Evolutionary conservation across 1,140 invertebrate species (phyloP).

Genomic region (Tetranychus urticae): DNA sequence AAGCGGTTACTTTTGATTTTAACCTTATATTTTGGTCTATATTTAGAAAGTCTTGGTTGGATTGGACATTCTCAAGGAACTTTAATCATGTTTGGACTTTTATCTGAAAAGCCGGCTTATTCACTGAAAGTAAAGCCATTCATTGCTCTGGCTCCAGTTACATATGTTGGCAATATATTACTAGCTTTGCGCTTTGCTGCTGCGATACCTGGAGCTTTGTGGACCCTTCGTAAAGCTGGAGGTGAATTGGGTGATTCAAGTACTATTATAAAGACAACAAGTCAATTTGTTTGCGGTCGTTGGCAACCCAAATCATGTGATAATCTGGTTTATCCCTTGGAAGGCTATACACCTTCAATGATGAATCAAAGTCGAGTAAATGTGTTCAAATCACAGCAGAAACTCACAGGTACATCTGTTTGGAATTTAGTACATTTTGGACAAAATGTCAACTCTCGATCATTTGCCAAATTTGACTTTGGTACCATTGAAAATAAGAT

Average conservation of each 20-base stretch:
- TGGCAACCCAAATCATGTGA: background rate
- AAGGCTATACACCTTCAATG: background rate
- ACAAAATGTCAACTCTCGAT: constrained; percentile 15
- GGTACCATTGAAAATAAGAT: background rate
- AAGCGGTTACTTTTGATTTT: background rate
- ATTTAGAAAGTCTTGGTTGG: constrained; percentile 21
- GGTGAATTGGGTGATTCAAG: background rate
- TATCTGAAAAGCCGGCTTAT: constrained; percentile 34
- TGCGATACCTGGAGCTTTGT: background rate
- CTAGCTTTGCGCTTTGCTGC: constrained; percentile 27
- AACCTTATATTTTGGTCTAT: background rate
- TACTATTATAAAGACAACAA: background rate
- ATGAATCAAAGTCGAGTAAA: constrained; percentile 29
- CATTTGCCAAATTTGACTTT: background rate
- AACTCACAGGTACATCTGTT: constrained; percentile 43
- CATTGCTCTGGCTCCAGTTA: constrained; percentile 46
- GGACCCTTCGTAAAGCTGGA: background rate
- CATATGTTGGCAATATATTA: constrained; percentile 37
- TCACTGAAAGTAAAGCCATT: constrained; percentile 28
- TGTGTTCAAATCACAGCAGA: constrained; percentile 42
- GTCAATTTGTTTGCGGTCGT: background rate
- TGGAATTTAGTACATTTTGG: constrained; percentile 39
- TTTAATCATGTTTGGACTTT: constrained; percentile 34
- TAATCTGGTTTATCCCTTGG: background rate
- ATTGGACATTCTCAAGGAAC: constrained; percentile 38